Conservation (phyloP, 2,888 invertebrate genomes). For the Perizoma affinitatum region DNA sequence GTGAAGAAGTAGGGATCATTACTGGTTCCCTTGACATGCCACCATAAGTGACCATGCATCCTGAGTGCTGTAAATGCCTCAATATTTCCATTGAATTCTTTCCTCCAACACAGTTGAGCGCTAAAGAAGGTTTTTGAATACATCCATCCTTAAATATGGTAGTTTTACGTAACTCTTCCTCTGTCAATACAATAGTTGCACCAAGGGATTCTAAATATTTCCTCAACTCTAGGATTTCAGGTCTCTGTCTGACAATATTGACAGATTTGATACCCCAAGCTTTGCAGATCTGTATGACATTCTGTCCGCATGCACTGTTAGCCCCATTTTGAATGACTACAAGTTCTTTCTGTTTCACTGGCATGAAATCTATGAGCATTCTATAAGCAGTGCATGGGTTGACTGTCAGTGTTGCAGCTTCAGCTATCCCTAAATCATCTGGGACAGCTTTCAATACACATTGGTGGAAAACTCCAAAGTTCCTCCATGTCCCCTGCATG, state of each 20-base stretch:
- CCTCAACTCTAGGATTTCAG: constrained; percentile 88
- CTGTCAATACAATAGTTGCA: constrained; percentile 93
- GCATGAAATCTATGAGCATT: constrained; percentile 96
- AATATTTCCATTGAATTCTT: constrained; percentile 92
- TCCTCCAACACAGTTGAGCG: constrained; percentile 98
- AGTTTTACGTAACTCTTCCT: constrained; percentile 71
- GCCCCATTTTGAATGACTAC: constrained; percentile 98
- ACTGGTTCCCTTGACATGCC: constrained; percentile 99
- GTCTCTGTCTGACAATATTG: constrained; percentile 93
- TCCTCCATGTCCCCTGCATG: constrained; percentile 95
- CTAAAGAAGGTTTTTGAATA: constrained; percentile 89
- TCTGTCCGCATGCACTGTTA: constrained; percentile 98
- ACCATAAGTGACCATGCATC: constrained; percentile 97
- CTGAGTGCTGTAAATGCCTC: constrained; percentile 89
- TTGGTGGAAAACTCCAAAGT: constrained; percentile 85
- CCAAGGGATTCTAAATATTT: constrained; percentile 89
- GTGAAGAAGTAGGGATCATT: constrained; percentile 87
- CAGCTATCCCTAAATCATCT: constrained; percentile 86
- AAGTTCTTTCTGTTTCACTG: constrained; percentile 86
- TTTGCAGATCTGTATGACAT: constrained; percentile 95
- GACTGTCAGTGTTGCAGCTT: constrained; percentile 95
- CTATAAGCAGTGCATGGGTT: constrained; percentile 98
- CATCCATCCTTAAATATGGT: constrained; percentile 74
- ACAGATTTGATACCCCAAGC: constrained; percentile 91
- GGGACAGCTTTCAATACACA: constrained; percentile 88